phyloP scores from a whole-genome alignment of 2,113 vertebrate genomes.

The Xiphophorus maculatus region DNA sequence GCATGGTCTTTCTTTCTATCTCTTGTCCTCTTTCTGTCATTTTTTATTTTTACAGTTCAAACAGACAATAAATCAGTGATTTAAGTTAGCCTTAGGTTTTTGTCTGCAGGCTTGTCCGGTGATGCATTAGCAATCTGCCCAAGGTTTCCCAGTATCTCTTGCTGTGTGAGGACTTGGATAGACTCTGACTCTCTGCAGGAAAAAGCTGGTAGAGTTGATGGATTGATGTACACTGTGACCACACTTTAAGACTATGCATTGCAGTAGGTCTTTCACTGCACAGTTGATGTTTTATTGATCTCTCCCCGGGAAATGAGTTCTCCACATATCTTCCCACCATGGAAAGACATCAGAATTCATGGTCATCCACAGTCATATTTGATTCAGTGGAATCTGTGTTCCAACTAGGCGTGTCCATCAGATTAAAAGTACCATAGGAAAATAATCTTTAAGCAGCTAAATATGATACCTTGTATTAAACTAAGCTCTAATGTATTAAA shows the following conservation, averaged over 20 bases:
- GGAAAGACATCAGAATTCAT: constrained; percentile 18
- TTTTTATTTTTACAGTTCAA: not conserved
- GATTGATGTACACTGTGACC: not conserved
- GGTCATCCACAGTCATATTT: not conserved
- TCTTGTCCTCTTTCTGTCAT: not conserved
- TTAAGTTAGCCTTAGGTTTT: not conserved
- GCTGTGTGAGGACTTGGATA: not conserved
- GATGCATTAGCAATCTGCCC: not conserved
- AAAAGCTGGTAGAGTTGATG: not conserved
- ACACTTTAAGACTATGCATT: not conserved
- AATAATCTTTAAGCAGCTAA: no score
- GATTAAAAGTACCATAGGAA: no score
- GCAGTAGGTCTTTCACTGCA: not conserved
- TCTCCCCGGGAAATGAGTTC: constrained; percentile 11
- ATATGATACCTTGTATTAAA: no score
- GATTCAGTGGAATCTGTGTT: not conserved
- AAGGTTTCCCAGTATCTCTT: not conserved
- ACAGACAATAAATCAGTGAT: not conserved
- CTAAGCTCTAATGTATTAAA: no score
- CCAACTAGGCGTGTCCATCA: no score
- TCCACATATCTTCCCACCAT: constrained; percentile 16
- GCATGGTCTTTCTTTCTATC: not conserved
- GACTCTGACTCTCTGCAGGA: not conserved
- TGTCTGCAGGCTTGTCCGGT: not conserved
- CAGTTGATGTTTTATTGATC: constrained; percentile 26